Percentiles rank a stretch among this genome's conserved stretches.
Evolutionary conservation across 2,888 invertebrate genomes (phyloP).

Genomic region (Perizoma flavofasciatum): DNA sequence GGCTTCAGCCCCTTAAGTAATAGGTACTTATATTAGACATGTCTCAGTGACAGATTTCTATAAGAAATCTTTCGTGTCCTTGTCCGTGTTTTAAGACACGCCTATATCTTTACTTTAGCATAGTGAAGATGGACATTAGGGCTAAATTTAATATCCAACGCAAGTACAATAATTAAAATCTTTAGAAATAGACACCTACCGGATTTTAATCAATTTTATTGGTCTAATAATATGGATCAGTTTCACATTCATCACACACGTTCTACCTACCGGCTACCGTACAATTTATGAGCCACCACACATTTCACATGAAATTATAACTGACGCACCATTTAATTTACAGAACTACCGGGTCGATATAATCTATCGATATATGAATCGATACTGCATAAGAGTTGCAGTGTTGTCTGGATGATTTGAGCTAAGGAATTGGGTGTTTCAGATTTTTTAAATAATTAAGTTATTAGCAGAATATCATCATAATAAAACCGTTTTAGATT

Average conservation of each 20-base stretch:
- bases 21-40: too few relatives aligned
- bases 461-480: too few relatives aligned
- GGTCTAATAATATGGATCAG: constrained; percentile 32
- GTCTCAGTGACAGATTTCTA: too few relatives aligned
- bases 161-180: background rate
- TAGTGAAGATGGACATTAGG: too few relatives aligned
- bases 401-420: constrained; percentile 7
- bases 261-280: constrained; percentile 43
- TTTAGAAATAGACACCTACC: background rate
- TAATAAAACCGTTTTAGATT: too few relatives aligned
- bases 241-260: constrained; percentile 41
- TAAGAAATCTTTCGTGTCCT: too few relatives aligned
- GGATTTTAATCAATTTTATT: constrained; percentile 16
- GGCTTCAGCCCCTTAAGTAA: too few relatives aligned
- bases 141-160: too few relatives aligned
- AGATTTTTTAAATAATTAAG: too few relatives aligned
- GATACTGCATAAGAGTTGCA: constrained; percentile 8
- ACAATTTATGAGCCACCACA: constrained; percentile 64
- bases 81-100: too few relatives aligned
- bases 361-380: constrained; percentile 50
- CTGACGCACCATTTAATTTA: constrained; percentile 57
- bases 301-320: constrained; percentile 67
- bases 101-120: too few relatives aligned
- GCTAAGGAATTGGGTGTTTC: background rate
- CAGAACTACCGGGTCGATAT: constrained; percentile 49